Evolutionary conservation across 2,888 invertebrate species (phyloP), one percentile per base, ranked within the genome.

Genomic region (Octodonta nipae): DNA sequence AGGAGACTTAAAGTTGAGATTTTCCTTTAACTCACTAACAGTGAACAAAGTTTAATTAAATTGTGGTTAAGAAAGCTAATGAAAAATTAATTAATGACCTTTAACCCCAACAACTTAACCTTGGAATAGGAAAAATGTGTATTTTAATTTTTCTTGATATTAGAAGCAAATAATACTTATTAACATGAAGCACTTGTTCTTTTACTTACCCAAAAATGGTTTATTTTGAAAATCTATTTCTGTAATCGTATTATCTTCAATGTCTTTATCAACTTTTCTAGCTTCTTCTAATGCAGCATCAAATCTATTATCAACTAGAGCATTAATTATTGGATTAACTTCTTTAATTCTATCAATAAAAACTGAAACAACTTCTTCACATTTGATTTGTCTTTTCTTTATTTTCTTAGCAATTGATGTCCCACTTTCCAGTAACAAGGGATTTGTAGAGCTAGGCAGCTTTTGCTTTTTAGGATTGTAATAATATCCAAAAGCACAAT

Each of bases 231-330:
- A 73, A 45, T 80, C 74, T 8, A 70, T 68, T 14, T 75, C 72
- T 1, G 70, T 57, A 31, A 77, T 63, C 24, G 63, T 54, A 1
- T 73, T 73, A 26, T 59, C 63, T 15, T 66, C 65, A 13, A 92
- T 70, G 32, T 73, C 62, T 27, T 64, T 58, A 57, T 93, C 92
- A 4, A 87, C 70, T 36, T 67, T 63, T 35, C 65, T 67, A 0
- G 92, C 91, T 48, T 89, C 85, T 28, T 73, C 61, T 1, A 92
- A 52, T 0, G 92, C 91, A 3, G 70, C 76, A 5, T 73, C 67
- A 54, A 76, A 92, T 32, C 87, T 68, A 20, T 84, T 73, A 47
- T 86, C 85, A 0, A 87, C 82, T 0, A 92, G 70, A 1, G 87
- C 81, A 61, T 92, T 92, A 25, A 91, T 49, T 8, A 79, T 55